Evolutionary conservation across 2,113 vertebrate genomes (phyloP).

Genomic region (Aphelocoma coerulescens): DNA sequence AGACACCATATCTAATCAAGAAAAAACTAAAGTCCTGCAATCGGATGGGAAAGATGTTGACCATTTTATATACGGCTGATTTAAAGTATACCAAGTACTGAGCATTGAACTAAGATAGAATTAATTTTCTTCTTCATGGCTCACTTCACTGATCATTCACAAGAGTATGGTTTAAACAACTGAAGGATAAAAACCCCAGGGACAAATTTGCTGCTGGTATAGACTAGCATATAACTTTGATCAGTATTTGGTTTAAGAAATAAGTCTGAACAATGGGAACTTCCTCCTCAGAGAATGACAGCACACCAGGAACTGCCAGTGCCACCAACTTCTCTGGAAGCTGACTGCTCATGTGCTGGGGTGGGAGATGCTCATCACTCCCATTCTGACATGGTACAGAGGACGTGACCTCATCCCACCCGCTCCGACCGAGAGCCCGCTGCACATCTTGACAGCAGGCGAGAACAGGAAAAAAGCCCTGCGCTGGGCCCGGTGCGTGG

Average conservation of each 20-base stretch:
- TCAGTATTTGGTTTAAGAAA: neutral
- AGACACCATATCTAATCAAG: neutral
- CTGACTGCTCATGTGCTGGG: neutral
- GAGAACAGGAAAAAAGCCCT: neutral
- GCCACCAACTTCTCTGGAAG: neutral
- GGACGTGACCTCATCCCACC: constrained; percentile 19
- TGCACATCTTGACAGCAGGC: neutral
- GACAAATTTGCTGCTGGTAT: neutral
- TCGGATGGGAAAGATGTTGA: neutral
- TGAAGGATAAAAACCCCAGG: neutral
- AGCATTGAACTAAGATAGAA: neutral
- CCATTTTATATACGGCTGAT: neutral
- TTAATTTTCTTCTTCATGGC: neutral
- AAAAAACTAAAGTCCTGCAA: neutral
- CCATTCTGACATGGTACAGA: neutral
- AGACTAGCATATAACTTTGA: neutral
- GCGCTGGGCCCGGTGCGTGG: constrained; percentile 28
- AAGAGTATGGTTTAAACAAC: neutral
- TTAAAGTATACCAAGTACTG: neutral
- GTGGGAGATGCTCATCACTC: neutral
- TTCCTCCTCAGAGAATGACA: neutral
- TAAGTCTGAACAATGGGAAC: neutral
- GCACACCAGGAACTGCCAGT: neutral
- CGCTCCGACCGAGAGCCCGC: neutral
- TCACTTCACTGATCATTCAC: neutral